phyloP scores from a whole-genome alignment of 2,888 invertebrate species.

The Zele albiditarsus region DNA sequence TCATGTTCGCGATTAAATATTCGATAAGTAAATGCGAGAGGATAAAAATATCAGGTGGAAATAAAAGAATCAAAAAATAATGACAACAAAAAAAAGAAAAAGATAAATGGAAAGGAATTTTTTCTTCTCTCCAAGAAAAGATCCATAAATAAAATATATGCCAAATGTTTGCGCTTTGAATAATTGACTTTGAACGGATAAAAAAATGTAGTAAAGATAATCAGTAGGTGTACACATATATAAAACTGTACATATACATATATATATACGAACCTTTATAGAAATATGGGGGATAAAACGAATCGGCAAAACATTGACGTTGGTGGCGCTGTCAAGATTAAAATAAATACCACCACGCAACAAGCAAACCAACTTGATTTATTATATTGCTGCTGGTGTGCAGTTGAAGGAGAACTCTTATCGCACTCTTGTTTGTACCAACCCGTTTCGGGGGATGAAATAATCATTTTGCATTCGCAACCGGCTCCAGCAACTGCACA shows the following conservation, averaged over 20 bases:
- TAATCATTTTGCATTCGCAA: slow-evolving; percentile 3
- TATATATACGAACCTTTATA: neutral
- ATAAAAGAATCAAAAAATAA: neutral
- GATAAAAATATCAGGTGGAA: neutral
- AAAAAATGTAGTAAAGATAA: neutral
- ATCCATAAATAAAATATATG: slow-evolving; percentile 1
- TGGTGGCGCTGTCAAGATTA: slow-evolving; percentile 10
- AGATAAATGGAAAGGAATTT: neutral
- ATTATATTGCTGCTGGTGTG: neutral
- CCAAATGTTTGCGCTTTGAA: slow-evolving; percentile 3
- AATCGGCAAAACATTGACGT: slow-evolving; percentile 8
- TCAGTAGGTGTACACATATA: neutral
- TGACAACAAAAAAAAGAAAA: too few relatives aligned
- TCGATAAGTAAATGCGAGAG: neutral
- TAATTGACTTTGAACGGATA: neutral
- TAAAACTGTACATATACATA: neutral
- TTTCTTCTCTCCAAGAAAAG: neutral
- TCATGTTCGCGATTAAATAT: neutral
- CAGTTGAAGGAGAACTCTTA: neutral
- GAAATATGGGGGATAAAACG: neutral
- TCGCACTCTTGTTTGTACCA: neutral
- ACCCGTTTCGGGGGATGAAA: neutral
- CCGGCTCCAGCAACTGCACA: neutral
- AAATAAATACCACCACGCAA: slow-evolving; percentile 9
- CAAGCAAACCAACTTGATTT: neutral